Evolutionary conservation across 2,797 vertebrate species (phyloP), one percentile per base, ranked within the genome.

Genomic region (Notamacropus eugenii): DNA sequence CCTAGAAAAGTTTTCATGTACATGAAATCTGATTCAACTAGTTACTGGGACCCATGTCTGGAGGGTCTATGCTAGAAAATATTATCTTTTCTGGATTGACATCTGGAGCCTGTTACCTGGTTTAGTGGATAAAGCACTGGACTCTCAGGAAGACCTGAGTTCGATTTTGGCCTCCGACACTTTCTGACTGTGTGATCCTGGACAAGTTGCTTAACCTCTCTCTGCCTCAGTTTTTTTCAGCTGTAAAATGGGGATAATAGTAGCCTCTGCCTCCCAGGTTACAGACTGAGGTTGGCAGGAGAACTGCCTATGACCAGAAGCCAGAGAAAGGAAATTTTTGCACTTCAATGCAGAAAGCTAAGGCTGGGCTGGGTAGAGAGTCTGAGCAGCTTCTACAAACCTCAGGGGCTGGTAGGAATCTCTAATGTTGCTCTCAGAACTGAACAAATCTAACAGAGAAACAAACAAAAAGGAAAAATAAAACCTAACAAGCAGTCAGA

Each of bases 1-100:
- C 91, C 50, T 93, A 93, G 90, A 91, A 59, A 95, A 94, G 28
- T 74, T 56, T 87, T 46, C 74, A 46, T 24, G 8, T 24, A 82
- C 8, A 24, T 24, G 74, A 82, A 46, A 82, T 46, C 24, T 46
- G n/a, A 82, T 46, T 46, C 67, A 74, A 40, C 13, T 1, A 40
- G 16, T n/a, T n/a, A 40, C 16, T 67, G 34, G 57, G 92, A 90
- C 5, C 94, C 54, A 28, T 19, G 92, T 46, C 28, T 92, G 50
- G 27, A 2, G 67, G 19, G 74, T 82, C n/a, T 82, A 82, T 0
- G 11, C n/a, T 11, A 82, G 74, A 46, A 27, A 40, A 74, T 19
- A 40, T 10, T 34, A 9, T 67, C 12, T 34, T 34, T 8, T 82
- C 6, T 11, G 40, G n/a, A 82, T 46, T 46, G 9, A 46, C 19